Base-by-base conservation (phyloP, 1,140 invertebrate species). In the Drosophila pectinifera region DNA sequence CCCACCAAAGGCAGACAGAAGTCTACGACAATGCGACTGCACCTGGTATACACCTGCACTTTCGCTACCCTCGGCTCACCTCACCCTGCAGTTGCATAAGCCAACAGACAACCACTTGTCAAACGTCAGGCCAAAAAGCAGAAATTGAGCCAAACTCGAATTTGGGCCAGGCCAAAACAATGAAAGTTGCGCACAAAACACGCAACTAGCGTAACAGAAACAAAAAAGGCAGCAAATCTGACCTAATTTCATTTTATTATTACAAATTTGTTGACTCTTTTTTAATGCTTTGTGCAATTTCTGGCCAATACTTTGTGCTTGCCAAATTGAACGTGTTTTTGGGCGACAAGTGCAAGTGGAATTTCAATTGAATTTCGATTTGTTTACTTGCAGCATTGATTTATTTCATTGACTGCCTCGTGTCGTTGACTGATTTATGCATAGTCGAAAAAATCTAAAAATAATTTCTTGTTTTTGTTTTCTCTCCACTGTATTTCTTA, bases 171-270 rank as follows among this genome's bases (percentile, higher is more conserved):
- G 31, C 64, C 58, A 54, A 73, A 51, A 79, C 83, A 82, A 86
- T 82, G 70, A 88, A 86, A 86, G 70, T 79, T 70, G 64, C 54
- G 42, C 64, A 68, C 73, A 55, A 51, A 74, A 78, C 79, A 85
- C 82, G 82, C 82, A 86, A 85, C 69, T 34, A 76, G 69, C 83
- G 78, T 72, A 81, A 80, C 84, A 80, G 65, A 49, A 63, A 73
- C 48, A 46, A 70, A 64, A 36, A 61, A 20, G 26, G 11, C 16
- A 34, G 28, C 49, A 55, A 75, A 83, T 74, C 73, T 89, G 80
- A 85, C 85, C 78, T 62, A 89, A 85, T 90, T 84, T 65, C 64
- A 57, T 67, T 88, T 79, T 46, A 16, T 73, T 78, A 78, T 78
- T 75, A 75, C 73, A 36, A 65, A 75, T 75, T 65, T 69, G 73